Base-by-base conservation (phyloP, 2,113 vertebrate species). In the Peromyscus polionotus region DNA sequence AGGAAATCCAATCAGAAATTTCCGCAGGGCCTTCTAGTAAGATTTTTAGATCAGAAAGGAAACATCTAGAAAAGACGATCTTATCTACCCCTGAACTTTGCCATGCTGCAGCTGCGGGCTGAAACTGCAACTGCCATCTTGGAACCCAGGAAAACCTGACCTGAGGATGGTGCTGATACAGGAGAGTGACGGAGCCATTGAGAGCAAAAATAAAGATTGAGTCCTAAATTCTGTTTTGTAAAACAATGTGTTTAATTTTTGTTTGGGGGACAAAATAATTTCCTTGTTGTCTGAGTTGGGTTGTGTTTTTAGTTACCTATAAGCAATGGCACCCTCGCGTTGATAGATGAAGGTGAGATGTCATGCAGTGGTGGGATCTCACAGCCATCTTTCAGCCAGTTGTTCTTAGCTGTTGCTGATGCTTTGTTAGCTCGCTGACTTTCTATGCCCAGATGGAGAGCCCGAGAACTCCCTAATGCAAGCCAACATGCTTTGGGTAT, bases 11-110 rank as follows among this genome's bases (percentile, higher is more conserved):
- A 76, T 9, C 7, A 24, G 24, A 91, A 48, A 36, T 90, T 96
- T 90, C 24, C 54, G 2, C 28, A 75, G n/a, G 57, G 6, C 9
- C 3, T 70, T 93, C 31, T 39, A 68, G 59, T 95, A 75, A 88
- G 4, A 70, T 95, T 88, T 96, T 94, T 59, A 59, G 31, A 54
- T 79, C 31, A 79, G 79, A 94, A 88, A 93, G 51, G 33, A 95
- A 89, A 14, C 17, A 61, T 26, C 16, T 42, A 89, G 20, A 33
- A 68, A 95, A 84, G 77, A 75, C 20, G 26, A 11, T 57, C 26
- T 87, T 17, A 95, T 59, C 16, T 86, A 31, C 20, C n/a, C 39
- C 13, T 33, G 68, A 76, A n/a, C 12, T 90, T 67, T 70, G 33
- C 45, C 11, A 81, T 63, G 63, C 42, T 28, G 0, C 67, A 19